Evolutionary conservation across 2,797 vertebrate species (phyloP), one percentile per base, ranked within the genome.

Genomic region (Glyptemys insculpta): DNA sequence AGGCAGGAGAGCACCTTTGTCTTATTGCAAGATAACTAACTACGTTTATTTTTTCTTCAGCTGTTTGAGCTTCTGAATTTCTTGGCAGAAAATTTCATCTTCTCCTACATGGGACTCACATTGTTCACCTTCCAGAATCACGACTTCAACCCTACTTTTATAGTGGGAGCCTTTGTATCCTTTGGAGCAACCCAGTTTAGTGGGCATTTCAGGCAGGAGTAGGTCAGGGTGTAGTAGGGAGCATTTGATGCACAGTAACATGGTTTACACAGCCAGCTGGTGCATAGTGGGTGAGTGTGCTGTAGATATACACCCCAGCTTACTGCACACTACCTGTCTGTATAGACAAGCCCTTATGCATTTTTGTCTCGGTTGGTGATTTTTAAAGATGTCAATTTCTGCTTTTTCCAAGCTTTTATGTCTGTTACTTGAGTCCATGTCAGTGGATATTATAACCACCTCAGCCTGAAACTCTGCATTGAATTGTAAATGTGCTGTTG

Each of bases 11-110:
- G 56, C 74, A 16, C 79, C n/a, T 84, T 94, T 91, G 92, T 86
- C 47, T 65, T 91, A 41, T 91, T 86, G n/a, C 25, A 57, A 25
- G 41, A 12, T 91, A 84, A 79, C 9, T 89, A 0, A 0, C 65
- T 92, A 86, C 83, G 52, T 82, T 93, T 91, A 92, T 83, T 92
- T 97, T 97, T 47, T 88, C 98, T 97, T 92, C 97, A 99, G 99
- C 98, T 99, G 94, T 99, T 99, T 97, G 99, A 99, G 96, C 98
- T 99, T 93, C 98, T 99, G 96, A 99, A 99, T 98, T 99, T 99
- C 98, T 98, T 99, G 98, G 99, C 99, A 56, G 99, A 99, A 98
- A 99, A 99, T 98, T 99, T 99, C 98, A 99, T 99, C 97, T 99
- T 99, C 97, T 99, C 99, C 96, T 99, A 99, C 98, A 99, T 99